A percentile compares a stretch with the other conserved stretches of the same genome.
These are phyloP conservation scores for Lochmaea capreae DNA, from an alignment of 2,888 invertebrate genomes.

Conservation along the genomic window DNA sequence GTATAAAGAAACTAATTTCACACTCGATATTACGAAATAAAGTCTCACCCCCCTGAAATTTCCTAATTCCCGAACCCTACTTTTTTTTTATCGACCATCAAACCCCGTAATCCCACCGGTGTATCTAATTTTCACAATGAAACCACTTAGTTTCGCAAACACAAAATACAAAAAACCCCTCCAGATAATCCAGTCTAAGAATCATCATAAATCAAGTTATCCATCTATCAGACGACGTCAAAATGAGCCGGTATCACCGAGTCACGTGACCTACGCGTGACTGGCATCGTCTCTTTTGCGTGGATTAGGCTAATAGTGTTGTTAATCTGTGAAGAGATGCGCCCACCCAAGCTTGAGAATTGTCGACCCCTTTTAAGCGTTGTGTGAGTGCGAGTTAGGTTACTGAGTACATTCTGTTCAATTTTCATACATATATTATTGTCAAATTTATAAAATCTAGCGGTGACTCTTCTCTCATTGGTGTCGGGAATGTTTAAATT, in stretches of 20 bases:
- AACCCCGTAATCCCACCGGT: conserved; percentile 30
- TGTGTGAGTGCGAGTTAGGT: background rate
- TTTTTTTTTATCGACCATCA: conserved; percentile 18
- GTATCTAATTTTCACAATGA: conserved; percentile 46
- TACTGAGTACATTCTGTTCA: background rate
- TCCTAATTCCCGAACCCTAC: conserved; percentile 8
- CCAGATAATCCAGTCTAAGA: conserved; percentile 46
- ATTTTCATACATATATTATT: no score
- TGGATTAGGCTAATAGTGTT: conserved; percentile 65
- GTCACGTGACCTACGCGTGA: conserved; percentile 57
- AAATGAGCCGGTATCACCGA: conserved; percentile 48
- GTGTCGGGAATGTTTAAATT: no score
- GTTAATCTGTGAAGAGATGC: conserved; percentile 61
- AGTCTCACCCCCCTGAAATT: background rate
- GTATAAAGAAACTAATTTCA: conserved; percentile 11
- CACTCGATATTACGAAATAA: background rate
- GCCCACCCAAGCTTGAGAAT: conserved; percentile 49
- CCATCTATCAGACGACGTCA: conserved; percentile 52
- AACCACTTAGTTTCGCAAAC: conserved; percentile 54
- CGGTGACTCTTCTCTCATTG: no score
- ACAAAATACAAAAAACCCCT: conserved; percentile 41
- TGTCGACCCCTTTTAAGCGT: conserved; percentile 22
- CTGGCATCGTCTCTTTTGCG: conserved; percentile 48
- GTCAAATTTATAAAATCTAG: no score
- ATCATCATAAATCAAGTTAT: conserved; percentile 54